phyloP scores from a whole-genome alignment of 2,113 vertebrate genomes.

The Vimba vimba region DNA sequence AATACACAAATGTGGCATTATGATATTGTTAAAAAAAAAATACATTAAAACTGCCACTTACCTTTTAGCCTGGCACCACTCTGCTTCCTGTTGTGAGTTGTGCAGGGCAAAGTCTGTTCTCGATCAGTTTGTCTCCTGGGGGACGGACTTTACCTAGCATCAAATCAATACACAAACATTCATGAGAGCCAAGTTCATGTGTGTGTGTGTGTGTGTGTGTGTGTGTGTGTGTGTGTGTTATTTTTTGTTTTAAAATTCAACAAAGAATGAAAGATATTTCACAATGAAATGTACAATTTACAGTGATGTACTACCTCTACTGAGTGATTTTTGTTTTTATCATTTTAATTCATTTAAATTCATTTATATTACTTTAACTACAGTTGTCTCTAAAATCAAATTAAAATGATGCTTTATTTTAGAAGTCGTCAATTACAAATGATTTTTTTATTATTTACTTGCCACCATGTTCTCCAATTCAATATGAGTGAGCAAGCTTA shows the following conservation, averaged over 20 bases:
- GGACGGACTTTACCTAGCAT: slow-evolving; percentile 63
- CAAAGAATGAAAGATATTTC: background rate
- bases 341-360: too few relatives aligned
- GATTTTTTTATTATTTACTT: background rate
- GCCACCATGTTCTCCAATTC: background rate
- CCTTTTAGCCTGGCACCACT: background rate
- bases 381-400: too few relatives aligned
- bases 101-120: slow-evolving; percentile 53
- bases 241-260: background rate
- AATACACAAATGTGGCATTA: background rate
- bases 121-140: slow-evolving; percentile 62
- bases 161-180: slow-evolving; percentile 34
- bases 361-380: too few relatives aligned
- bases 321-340: background rate
- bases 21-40: background rate
- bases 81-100: slow-evolving; percentile 47
- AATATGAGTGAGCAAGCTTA: background rate
- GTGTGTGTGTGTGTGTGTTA: background rate
- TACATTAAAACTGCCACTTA: background rate
- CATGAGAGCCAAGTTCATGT: background rate
- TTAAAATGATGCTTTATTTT: background rate
- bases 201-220: background rate
- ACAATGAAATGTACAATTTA: background rate
- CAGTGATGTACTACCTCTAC: background rate
- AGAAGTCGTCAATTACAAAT: too few relatives aligned